phyloP scores from a whole-genome alignment of 2,888 invertebrate species.

The Scaptomyza caliginosa region DNA sequence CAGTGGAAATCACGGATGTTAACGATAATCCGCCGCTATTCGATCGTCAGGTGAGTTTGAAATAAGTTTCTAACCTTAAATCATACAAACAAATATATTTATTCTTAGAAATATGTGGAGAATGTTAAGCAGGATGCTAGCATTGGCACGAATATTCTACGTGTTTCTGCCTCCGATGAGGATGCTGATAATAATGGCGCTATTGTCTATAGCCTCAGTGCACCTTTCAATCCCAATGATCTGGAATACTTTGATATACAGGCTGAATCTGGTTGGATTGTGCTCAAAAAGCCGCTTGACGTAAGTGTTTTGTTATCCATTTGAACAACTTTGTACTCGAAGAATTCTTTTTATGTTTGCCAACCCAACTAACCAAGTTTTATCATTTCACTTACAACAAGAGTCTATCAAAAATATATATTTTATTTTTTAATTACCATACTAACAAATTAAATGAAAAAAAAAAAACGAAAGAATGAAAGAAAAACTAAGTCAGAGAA shows the following conservation, averaged over 20 bases:
- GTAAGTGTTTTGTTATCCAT: constrained; percentile 89
- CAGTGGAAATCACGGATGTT: constrained; percentile 98
- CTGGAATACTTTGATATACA: constrained; percentile 98
- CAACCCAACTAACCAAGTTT: constrained; percentile 66
- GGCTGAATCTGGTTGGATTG: constrained; percentile 98
- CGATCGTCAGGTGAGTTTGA: constrained; percentile 92
- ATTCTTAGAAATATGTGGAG: constrained; percentile 94
- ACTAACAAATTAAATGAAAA: constrained; percentile 53
- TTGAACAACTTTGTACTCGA: neutral
- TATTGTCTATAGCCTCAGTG: constrained; percentile 95
- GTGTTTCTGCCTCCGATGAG: constrained; percentile 98
- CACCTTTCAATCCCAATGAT: constrained; percentile 94
- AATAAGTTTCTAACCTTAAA: neutral
- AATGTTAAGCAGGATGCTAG: constrained; percentile 98
- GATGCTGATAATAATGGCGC: constrained; percentile 99
- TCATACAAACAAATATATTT: neutral
- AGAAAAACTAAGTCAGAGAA: constrained; percentile 20
- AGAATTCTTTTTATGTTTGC: constrained; percentile 51
- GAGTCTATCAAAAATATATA: neutral
- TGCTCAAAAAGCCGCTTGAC: constrained; percentile 96
- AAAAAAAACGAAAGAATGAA: too few species aligned
- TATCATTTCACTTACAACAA: constrained; percentile 41
- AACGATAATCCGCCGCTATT: constrained; percentile 98
- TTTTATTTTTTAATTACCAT: constrained; percentile 36
- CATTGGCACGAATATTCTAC: constrained; percentile 96